phyloP scores from a whole-genome alignment of 2,888 invertebrate species.

The Frankliniella intonsa region DNA sequence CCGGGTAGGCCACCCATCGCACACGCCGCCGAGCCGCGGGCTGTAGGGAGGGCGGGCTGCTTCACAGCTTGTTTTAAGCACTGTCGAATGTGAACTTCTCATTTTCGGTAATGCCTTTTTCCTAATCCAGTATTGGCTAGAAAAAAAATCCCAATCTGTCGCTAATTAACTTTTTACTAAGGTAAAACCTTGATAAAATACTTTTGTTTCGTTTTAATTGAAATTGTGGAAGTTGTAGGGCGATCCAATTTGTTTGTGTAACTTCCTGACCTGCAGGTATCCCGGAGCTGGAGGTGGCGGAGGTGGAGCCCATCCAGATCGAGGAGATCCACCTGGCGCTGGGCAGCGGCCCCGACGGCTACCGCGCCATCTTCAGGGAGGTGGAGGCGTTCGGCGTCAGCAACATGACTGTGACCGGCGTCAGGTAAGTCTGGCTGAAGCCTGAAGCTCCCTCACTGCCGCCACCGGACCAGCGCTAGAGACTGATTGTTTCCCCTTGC shows the following conservation, averaged over 20 bases:
- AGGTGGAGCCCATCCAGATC: slow-evolving; percentile 72
- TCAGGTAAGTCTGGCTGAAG: too few species aligned
- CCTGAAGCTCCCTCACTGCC: too few species aligned
- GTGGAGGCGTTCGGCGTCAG: slow-evolving; percentile 77
- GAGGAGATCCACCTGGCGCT: slow-evolving; percentile 76
- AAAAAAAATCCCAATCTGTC: background rate
- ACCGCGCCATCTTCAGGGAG: slow-evolving; percentile 73
- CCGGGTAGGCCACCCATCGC: background rate
- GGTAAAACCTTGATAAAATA: too few species aligned
- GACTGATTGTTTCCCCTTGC: slow-evolving; percentile 40
- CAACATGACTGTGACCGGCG: slow-evolving; percentile 70
- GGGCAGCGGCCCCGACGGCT: slow-evolving; percentile 76
- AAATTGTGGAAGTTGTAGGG: too few species aligned
- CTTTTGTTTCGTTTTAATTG: too few species aligned
- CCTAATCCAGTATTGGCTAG: too few species aligned
- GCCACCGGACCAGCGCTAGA: too few species aligned
- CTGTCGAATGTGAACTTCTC: background rate
- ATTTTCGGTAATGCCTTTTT: too few species aligned
- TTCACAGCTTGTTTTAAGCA: too few species aligned
- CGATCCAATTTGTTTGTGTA: too few species aligned
- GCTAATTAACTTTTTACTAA: too few species aligned
- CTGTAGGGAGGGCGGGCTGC: background rate
- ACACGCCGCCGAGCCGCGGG: background rate
- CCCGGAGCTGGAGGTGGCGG: slow-evolving; percentile 61
- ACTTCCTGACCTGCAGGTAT: slow-evolving; percentile 51